Conservation (phyloP, 1,140 invertebrate genomes). For the Nomia melanderi region DNA sequence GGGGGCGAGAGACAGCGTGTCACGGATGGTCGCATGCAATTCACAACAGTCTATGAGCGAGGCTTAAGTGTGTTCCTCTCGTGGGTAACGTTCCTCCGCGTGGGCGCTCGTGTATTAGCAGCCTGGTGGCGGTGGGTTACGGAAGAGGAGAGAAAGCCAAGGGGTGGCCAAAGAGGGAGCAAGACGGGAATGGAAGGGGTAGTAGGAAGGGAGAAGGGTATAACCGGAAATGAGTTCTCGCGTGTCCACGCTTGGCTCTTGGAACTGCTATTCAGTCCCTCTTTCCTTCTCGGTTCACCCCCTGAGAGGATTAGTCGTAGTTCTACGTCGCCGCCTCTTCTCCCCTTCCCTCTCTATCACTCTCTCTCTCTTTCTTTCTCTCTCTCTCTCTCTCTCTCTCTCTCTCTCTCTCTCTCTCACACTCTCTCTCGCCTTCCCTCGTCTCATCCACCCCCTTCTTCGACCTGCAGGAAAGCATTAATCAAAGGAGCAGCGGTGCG, state of each 20-base stretch:
- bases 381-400: background rate
- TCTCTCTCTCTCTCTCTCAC: too few species aligned
- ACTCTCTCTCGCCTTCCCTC: background rate
- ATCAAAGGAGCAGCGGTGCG: constrained; percentile 71
- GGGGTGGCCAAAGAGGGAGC: background rate
- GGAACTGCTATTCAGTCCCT: constrained; percentile 59
- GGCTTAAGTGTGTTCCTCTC: constrained; percentile 36
- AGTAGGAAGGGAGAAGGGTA: constrained; percentile 38
- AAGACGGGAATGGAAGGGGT: background rate
- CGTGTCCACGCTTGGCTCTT: constrained; percentile 70
- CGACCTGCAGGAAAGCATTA: constrained; percentile 71
- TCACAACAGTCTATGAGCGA: constrained; percentile 44
- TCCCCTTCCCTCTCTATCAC: too few species aligned
- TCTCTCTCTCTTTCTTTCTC: constrained; percentile 3
- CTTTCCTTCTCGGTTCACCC: constrained; percentile 42
- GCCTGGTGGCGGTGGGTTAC: constrained; percentile 9
- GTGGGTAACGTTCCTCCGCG: constrained; percentile 28
- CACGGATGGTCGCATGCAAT: constrained; percentile 53
- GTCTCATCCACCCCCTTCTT: constrained; percentile 31
- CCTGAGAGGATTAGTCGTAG: constrained; percentile 64
- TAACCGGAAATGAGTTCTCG: constrained; percentile 76
- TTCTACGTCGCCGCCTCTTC: constrained; percentile 38
- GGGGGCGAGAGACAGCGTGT: constrained; percentile 20
- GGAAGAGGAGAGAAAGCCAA: constrained; percentile 22
- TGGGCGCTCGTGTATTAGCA: constrained; percentile 27